A percentile compares a stretch with the other conserved stretches of the same genome.
Conservation (phyloP, 1,140 invertebrate species). For the Coenobita brevimanus region DNA sequence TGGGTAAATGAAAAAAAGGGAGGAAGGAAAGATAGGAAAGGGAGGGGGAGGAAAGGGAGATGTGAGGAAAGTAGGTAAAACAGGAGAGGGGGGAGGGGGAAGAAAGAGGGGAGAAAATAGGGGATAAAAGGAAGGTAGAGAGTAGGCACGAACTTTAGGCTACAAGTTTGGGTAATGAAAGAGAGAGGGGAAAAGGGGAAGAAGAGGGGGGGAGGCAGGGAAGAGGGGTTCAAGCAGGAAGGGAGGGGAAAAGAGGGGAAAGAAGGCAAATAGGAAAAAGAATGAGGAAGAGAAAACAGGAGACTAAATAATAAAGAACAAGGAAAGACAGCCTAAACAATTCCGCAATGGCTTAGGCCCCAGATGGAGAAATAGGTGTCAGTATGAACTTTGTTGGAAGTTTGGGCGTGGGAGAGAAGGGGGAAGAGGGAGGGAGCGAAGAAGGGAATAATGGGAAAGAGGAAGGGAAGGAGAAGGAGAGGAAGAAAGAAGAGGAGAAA, state of each 20-base stretch:
- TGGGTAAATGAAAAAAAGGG: no score
- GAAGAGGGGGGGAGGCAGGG: neutral
- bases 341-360: neutral
- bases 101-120: neutral
- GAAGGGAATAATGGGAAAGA: neutral
- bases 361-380: no score
- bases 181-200: neutral
- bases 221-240: neutral
- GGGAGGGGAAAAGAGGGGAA: neutral
- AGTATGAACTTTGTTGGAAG: no score
- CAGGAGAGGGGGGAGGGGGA: slow-evolving; percentile 3
- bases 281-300: neutral
- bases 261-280: neutral
- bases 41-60: no score
- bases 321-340: neutral
- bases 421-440: no score
- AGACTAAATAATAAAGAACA: neutral
- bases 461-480: no score
- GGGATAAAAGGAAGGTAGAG: neutral
- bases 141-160: neutral
- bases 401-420: no score
- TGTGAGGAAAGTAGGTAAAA: neutral
- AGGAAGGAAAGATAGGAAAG: no score
- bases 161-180: neutral
- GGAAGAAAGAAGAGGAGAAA: neutral